A percentile compares a stretch with the other conserved stretches of the same genome.
These are phyloP conservation scores for Anthrax anthrax DNA, from an alignment of 2,888 invertebrate genomes.

Conservation along the genomic window DNA sequence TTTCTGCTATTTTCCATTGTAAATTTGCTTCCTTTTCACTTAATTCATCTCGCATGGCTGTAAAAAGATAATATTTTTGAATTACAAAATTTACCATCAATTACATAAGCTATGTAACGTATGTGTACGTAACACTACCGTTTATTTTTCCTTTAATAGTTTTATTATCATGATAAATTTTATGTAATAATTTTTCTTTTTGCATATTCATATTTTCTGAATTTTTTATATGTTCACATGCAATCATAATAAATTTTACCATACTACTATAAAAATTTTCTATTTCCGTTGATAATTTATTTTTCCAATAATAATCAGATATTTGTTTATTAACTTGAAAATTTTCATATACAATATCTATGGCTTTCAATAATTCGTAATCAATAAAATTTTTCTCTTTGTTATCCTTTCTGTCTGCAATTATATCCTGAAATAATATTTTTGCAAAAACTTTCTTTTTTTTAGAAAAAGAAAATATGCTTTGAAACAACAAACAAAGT, in stretches of 20 bases:
- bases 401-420: too few species aligned
- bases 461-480: too few species aligned
- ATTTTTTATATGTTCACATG: background rate
- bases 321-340: too few species aligned
- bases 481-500: too few species aligned
- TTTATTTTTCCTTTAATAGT: background rate
- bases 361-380: background rate
- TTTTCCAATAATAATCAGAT: too few species aligned
- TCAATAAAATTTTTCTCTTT: background rate
- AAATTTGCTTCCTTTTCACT: background rate
- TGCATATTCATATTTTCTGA: background rate
- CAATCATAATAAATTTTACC: background rate
- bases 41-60: background rate
- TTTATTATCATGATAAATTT: background rate
- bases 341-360: background rate
- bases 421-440: too few species aligned
- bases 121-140: background rate
- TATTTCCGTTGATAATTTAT: background rate
- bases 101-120: too few species aligned
- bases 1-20: slow-evolving; percentile 1
- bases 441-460: too few species aligned
- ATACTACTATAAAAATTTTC: background rate
- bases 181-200: background rate
- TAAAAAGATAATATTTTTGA: background rate
- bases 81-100: background rate